Base-by-base conservation (phyloP, 2,888 invertebrate genomes). In the Melanargia galathea region DNA sequence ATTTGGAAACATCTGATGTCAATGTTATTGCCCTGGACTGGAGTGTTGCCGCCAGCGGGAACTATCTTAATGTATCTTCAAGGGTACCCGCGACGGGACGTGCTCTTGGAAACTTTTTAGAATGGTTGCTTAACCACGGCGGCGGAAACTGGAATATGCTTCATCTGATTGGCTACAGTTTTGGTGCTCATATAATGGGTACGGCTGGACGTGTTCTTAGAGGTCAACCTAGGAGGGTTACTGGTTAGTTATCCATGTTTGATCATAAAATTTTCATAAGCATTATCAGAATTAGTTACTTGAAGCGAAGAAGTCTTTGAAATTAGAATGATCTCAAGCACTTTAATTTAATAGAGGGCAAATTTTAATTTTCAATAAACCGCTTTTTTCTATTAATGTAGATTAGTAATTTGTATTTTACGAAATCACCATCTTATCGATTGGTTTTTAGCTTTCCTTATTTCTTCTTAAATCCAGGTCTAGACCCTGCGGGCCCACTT, bases 401-500 rank as follows among this genome's bases (percentile, higher is more conserved):
- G 10, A 35, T 35, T 13, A 8, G n/a, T n/a, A n/a, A n/a, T n/a
- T n/a, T 13, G 35, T 35, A 13, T 6, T 38, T 1, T 6, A n/a
- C 6, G 5, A 38, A 43, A 8, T 6, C 10, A 18, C 18, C 6
- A 43, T 16, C 40, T 40, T 16, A 16, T 6, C 6, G 16, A 7
- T 40, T 7, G 6, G 8, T 18, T 4, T 43, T 43, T 18, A 43
- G 2, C 16, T 16, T 43, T n/a, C n/a, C 6, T 43, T 43, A 2
- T 18, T 43, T 8, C 18, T 1, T 0, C 40, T 16, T 38, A 35
- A 11, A 11, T 35, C 13, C 40, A 43, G 43, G 86, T 60, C 67
- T 88, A 60, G 90, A 88, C 66, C 87, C 88, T 1, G 87, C 90
- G 26, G 82, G 84, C 2, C 88, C 88, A 6, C 30, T 54, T 5